Evolutionary conservation across 2,113 vertebrate genomes (phyloP), one percentile per base, ranked within the genome.

Genomic region (Sander lucioperca): DNA sequence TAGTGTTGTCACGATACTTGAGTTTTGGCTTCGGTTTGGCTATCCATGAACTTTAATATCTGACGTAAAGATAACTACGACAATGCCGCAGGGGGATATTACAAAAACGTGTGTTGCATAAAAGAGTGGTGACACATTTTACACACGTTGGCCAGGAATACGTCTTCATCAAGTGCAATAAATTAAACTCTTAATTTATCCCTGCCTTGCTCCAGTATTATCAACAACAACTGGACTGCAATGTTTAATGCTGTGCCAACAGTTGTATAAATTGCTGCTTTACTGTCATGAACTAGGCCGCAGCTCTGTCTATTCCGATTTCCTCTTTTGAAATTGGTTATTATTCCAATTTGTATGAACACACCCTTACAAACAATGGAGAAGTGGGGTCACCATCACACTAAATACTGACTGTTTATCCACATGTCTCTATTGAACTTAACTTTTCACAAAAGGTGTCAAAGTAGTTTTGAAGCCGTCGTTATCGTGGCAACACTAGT

Each of bases 371-470:
- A 69, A 21, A 64, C 14, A 18, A 39, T 16, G 13, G 2, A 39
- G 57, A 72, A 65, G 53, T 30, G 14, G 6, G 51, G 43, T 57
- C 45, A 6, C 5, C 54, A 50, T 43, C 4, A 12, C 33, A n/a
- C 5, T 56, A 30, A 66, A 67, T 30, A 30, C 10, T 19, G 65
- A 58, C 54, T 9, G 50, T 73, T 62, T 25, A 50, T 68, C 10
- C 16, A 64, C 47, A 65, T 39, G 16, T 13, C 16, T 50, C 12
- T 15, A 12, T n/a, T 53, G 43, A 36, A 36, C 74, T n/a, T 19
- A 50, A 66, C 56, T 65, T 68, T 72, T 67, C 18, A 70, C 30
- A 76, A 53, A 27, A 79, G 69, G 65, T 89, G 87, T 83, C 56
- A 5, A 77, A 63, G 68, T n/a, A 6, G 13, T 45, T 43, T 23